These are phyloP conservation scores for Beris morrisii DNA, from an alignment of 2,888 invertebrate species.

Conservation along the genomic window DNA sequence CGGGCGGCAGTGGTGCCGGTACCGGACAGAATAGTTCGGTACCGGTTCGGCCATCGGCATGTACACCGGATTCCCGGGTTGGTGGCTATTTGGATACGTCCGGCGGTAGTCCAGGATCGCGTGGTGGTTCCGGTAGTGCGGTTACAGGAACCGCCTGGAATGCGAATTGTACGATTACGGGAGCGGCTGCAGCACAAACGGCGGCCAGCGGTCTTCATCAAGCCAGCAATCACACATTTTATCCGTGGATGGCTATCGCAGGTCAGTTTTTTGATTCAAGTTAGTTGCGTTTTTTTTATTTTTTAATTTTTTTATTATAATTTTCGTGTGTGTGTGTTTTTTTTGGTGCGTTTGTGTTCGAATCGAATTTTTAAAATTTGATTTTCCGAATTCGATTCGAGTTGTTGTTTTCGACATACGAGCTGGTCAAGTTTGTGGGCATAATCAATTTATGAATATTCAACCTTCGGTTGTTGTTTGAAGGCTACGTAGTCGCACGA, in stretches of 20 bases:
- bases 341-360: too few species aligned
- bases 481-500: too few species aligned
- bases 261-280: conserved; percentile 64
- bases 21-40: conserved; percentile 52
- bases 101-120: conserved; percentile 71
- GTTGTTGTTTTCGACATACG: too few species aligned
- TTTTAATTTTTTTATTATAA: background rate
- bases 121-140: conserved; percentile 67
- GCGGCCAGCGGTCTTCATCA: conserved; percentile 87
- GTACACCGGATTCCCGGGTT: conserved; percentile 84
- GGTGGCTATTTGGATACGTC: conserved; percentile 78
- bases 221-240: conserved; percentile 90
- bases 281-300: background rate
- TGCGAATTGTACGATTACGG: conserved; percentile 80
- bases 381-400: too few species aligned
- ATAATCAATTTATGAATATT: too few species aligned
- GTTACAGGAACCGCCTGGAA: conserved; percentile 75
- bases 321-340: too few species aligned
- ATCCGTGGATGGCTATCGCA: conserved; percentile 99
- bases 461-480: too few species aligned
- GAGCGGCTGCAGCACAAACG: conserved; percentile 76
- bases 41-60: conserved; percentile 81
- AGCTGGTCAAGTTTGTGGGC: too few species aligned
- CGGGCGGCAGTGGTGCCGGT: conserved; percentile 62
- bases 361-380: too few species aligned